phyloP scores from a whole-genome alignment of 2,888 invertebrate genomes.

The Diarsia dahlii region DNA sequence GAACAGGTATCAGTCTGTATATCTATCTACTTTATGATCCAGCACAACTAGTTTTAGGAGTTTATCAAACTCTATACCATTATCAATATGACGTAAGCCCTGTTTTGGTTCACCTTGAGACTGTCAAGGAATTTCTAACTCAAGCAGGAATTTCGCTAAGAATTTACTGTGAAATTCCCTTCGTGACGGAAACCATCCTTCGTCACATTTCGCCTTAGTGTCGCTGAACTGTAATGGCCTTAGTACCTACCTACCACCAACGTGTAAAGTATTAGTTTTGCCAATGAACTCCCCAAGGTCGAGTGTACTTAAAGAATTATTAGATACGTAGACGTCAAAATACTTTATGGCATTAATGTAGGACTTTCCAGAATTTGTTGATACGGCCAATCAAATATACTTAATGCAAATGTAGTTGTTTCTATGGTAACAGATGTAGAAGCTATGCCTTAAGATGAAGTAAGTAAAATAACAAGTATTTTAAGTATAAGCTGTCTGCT shows the following conservation, averaged over 20 bases:
- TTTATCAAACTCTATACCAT: not conserved
- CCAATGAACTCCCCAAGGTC: constrained; percentile 75
- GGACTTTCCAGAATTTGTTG: constrained; percentile 49
- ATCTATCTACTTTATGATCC: not conserved
- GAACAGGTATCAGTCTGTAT: no score
- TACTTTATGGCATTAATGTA: constrained; percentile 26
- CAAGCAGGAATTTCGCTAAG: constrained; percentile 25
- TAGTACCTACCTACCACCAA: constrained; percentile 26
- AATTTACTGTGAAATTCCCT: constrained; percentile 43
- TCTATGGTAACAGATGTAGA: constrained; percentile 11
- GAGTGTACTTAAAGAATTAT: constrained; percentile 68
- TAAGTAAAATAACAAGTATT: not conserved
- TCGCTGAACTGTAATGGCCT: constrained; percentile 68
- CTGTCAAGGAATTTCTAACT: constrained; percentile 33
- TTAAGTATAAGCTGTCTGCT: no score
- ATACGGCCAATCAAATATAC: constrained; percentile 11
- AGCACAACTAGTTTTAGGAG: not conserved
- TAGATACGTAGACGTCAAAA: constrained; percentile 43
- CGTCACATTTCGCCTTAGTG: constrained; percentile 62
- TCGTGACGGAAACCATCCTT: constrained; percentile 43
- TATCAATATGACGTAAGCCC: constrained; percentile 9
- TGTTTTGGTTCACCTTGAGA: constrained; percentile 22
- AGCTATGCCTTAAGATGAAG: not conserved
- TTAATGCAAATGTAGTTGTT: constrained; percentile 16
- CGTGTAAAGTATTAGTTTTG: constrained; percentile 73